Evolutionary conservation across 1,140 invertebrate species (phyloP).

Genomic region (Rhagoletis pomonella): DNA sequence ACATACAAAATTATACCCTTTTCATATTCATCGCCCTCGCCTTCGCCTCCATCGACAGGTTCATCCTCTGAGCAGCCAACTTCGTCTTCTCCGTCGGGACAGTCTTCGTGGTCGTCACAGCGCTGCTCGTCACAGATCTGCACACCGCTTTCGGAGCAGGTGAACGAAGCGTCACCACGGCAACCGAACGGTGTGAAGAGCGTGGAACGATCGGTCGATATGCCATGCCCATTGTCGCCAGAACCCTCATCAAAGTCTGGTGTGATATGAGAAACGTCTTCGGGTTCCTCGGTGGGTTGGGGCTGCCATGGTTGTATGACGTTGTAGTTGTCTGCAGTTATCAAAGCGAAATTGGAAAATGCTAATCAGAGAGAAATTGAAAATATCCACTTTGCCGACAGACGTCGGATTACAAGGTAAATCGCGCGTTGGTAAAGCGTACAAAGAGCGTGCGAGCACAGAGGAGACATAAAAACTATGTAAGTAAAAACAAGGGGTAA

Average conservation of each 20-base stretch:
- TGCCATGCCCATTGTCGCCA: constrained; percentile 56
- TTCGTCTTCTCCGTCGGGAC: constrained; percentile 78
- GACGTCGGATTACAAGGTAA: not conserved
- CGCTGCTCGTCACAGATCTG: constrained; percentile 76
- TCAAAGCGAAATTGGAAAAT: constrained; percentile 26
- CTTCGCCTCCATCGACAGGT: constrained; percentile 52
- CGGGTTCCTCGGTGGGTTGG: not conserved
- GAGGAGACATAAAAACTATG: not conserved
- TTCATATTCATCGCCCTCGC: not conserved
- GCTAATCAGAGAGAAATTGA: not conserved
- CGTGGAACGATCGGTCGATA: constrained; percentile 38
- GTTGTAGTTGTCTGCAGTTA: not conserved
- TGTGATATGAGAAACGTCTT: not conserved
- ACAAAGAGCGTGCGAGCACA: constrained; percentile 32
- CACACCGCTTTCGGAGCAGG: constrained; percentile 71
- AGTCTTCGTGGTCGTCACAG: constrained; percentile 78
- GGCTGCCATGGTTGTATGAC: not conserved
- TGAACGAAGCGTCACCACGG: constrained; percentile 77
- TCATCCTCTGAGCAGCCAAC: constrained; percentile 65
- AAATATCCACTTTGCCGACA: not conserved
- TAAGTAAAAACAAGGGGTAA: not conserved
- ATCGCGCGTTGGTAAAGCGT: not conserved
- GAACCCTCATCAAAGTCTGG: constrained; percentile 59
- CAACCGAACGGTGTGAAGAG: constrained; percentile 63
- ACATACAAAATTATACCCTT: constrained; percentile 54